phyloP scores from a whole-genome alignment of 1,140 invertebrate genomes.

The Amyelois transitella region DNA sequence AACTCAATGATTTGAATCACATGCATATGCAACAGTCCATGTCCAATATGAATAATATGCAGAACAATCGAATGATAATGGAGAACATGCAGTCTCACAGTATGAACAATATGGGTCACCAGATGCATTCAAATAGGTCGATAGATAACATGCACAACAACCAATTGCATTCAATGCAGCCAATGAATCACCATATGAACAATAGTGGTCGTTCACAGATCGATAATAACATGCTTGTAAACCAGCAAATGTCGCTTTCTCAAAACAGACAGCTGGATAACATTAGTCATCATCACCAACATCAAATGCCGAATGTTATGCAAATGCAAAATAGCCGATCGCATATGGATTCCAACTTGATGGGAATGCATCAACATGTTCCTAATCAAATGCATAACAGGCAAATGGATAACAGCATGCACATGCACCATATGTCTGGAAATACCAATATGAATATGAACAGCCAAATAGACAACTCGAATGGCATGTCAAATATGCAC shows the following conservation, averaged over 20 bases:
- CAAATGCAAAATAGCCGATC: conserved; percentile 58
- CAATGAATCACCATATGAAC: conserved; percentile 59
- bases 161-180: conserved; percentile 61
- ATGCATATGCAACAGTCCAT: conserved; percentile 64
- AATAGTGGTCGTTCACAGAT: conserved; percentile 45
- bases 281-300: conserved; percentile 53
- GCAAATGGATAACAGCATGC: conserved; percentile 62
- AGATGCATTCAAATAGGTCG: conserved; percentile 56
- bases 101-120: conserved; percentile 52
- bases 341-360: conserved; percentile 56
- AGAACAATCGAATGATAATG: conserved; percentile 65
- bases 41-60: conserved; percentile 60
- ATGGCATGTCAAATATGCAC: conserved; percentile 46
- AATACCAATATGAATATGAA: conserved; percentile 49
- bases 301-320: conserved; percentile 64
- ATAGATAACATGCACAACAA: conserved; percentile 61
- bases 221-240: conserved; percentile 60
- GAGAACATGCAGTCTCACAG: conserved; percentile 59
- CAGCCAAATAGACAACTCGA: conserved; percentile 53
- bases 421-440: conserved; percentile 64
- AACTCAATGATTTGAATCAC: conserved; percentile 56
- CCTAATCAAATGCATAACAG: conserved; percentile 64
- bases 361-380: conserved; percentile 62
- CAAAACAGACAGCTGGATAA: conserved; percentile 65
- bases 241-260: conserved; percentile 57